These are phyloP conservation scores for Idaea straminata DNA, from an alignment of 2,888 invertebrate genomes.

Conservation along the genomic window DNA sequence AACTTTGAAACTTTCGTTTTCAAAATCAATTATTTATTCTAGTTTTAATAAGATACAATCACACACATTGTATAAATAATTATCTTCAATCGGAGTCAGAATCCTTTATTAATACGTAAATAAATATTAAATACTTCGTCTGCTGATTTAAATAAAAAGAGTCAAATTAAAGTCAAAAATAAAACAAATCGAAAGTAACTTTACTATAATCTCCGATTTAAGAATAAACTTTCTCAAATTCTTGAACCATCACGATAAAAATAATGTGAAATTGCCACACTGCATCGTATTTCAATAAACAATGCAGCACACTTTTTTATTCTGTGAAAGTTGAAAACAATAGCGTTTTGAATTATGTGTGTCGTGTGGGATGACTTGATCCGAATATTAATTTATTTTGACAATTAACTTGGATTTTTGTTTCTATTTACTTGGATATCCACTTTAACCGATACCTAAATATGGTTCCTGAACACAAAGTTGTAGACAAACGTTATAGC, in stretches of 20 bases:
- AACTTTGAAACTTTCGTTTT: slow-evolving; percentile 56
- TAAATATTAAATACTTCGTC: neutral
- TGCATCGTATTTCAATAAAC: slow-evolving; percentile 46
- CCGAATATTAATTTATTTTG: slow-evolving; percentile 29
- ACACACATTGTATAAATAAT: neutral
- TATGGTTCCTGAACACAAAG: too few relatives aligned
- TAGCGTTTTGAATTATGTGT: slow-evolving; percentile 49
- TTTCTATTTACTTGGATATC: neutral
- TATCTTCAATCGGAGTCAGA: neutral
- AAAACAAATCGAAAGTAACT: neutral
- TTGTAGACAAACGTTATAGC: too few relatives aligned
- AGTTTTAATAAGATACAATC: neutral
- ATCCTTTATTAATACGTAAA: neutral
- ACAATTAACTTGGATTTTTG: neutral
- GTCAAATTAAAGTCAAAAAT: neutral
- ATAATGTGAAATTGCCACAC: slow-evolving; percentile 37
- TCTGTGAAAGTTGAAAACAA: slow-evolving; percentile 65
- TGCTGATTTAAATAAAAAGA: neutral
- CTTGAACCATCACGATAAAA: slow-evolving; percentile 1
- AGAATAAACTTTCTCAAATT: slow-evolving; percentile 3
- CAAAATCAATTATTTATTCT: neutral
- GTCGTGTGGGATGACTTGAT: slow-evolving; percentile 36
- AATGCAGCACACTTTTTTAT: slow-evolving; percentile 57
- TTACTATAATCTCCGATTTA: neutral
- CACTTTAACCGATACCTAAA: neutral